A percentile compares a stretch with the other conserved stretches of the same genome.
phyloP scores from a whole-genome alignment of 2,888 invertebrate species.

The Andrena fulva region DNA sequence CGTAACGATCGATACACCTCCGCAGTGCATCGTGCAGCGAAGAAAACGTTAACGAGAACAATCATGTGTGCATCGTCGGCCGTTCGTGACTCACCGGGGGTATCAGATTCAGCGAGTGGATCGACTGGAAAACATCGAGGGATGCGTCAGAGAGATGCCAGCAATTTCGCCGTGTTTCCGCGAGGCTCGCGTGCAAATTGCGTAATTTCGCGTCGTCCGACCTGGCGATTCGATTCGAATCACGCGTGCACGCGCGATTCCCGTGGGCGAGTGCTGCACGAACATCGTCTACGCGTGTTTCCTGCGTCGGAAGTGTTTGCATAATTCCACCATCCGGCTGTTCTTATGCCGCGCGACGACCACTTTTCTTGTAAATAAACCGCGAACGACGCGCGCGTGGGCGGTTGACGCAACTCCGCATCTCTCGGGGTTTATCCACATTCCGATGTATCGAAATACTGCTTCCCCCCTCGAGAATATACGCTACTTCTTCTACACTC shows the following conservation, averaged over 20 bases:
- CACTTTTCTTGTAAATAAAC: conserved; percentile 37
- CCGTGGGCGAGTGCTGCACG: conserved; percentile 3
- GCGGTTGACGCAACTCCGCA: conserved; percentile 2
- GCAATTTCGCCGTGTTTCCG: conserved; percentile 46
- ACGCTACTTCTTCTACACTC: no score
- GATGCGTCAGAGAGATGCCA: conserved; percentile 22
- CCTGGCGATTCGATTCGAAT: conserved; percentile 32
- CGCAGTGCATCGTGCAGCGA: background rate
- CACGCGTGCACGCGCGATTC: conserved; percentile 24
- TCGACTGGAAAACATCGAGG: conserved; percentile 48
- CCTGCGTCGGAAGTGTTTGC: conserved; percentile 55
- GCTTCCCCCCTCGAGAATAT: background rate
- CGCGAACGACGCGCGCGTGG: conserved; percentile 24
- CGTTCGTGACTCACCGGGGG: conserved; percentile 34
- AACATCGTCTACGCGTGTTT: conserved; percentile 25
- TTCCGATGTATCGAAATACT: background rate
- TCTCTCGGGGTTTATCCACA: background rate
- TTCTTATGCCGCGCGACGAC: conserved; percentile 16
- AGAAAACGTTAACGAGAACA: conserved; percentile 28
- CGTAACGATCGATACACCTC: background rate
- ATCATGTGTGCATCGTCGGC: conserved; percentile 17
- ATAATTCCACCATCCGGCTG: conserved; percentile 49
- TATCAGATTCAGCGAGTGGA: conserved; percentile 18
- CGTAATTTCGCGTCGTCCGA: conserved; percentile 52
- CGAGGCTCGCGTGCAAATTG: conserved; percentile 64